These are phyloP conservation scores for Corapipo altera DNA, from an alignment of 2,113 vertebrate species.

Conservation along the genomic window DNA sequence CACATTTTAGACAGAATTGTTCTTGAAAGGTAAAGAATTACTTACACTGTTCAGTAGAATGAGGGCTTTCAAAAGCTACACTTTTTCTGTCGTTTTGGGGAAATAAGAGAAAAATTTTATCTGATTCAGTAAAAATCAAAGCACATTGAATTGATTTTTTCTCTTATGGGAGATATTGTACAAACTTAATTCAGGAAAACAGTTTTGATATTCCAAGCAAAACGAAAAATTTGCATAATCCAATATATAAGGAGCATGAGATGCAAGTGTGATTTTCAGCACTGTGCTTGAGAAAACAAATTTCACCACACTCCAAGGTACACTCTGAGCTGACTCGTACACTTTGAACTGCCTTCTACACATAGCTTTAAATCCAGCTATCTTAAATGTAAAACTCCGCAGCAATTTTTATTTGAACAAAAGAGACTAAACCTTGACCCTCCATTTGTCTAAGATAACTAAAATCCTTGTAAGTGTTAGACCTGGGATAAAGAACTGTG, in stretches of 20 bases:
- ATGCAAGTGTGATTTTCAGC: not conserved
- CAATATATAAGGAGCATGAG: not conserved
- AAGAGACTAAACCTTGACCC: not conserved
- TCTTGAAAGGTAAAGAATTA: not conserved
- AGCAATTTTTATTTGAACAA: not conserved
- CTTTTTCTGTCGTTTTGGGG: not conserved
- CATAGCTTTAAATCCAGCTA: not conserved
- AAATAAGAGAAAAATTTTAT: not conserved
- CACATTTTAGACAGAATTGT: not conserved
- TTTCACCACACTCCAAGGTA: not conserved
- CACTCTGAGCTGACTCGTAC: not conserved
- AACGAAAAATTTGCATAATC: not conserved
- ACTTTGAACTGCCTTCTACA: not conserved
- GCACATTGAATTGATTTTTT: not conserved
- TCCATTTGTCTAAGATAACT: not conserved
- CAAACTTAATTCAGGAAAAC: not conserved
- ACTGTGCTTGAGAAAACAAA: not conserved
- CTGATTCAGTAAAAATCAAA: not conserved
- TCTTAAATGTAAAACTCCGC: not conserved
- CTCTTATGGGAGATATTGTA: not conserved
- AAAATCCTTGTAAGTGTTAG: not conserved
- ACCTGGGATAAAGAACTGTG: not conserved
- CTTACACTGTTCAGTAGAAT: not conserved
- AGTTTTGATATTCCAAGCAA: not conserved
- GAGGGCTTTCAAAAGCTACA: not conserved